Evolutionary conservation across 2,113 vertebrate genomes (phyloP), one percentile per base, ranked within the genome.

Genomic region (Todiramphus chloris): DNA sequence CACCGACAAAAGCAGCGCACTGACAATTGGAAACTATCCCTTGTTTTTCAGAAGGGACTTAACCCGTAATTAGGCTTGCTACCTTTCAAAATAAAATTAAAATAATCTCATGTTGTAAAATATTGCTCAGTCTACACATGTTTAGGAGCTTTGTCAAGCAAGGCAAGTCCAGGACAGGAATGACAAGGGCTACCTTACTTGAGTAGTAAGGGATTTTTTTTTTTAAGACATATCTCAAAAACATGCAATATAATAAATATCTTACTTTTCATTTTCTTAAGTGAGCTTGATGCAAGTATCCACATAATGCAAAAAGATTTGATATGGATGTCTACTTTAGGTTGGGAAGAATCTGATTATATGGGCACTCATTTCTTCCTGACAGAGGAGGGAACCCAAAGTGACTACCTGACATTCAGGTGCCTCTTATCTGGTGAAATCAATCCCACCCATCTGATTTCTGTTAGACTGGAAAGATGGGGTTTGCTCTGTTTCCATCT

Each of bases 1-100:
- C 31, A 66, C 55, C n/a, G 70, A 55, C 44, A 91, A 91, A 95
- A 93, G 41, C 41, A 75, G 56, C 1, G 6, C 39, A 46, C 25
- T 89, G 46, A 43, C 58, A 86, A 31, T 19, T 89, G 83, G 66
- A 60, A 48, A 59, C 59, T 73, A 2, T 50, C 33, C 53, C 44
- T 48, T 81, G 41, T 81, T 90, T 95, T 73, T 91, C 58, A 58
- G 46, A 93, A 89, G 58, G 56, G 56, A 56, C 35, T 37, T 92
- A 76, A 91, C 4, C 3, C 82, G 74, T 35, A 92, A 94, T 89
- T 93, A 82, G 58, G 30, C 35, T 87, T 91, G 17, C 68, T 89
- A 24, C 56, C 27, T 89, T 94, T 82, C 56, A 94, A 84, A 95
- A 59, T 83, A 77, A 86, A 87, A 82, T 82, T 30, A 19, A 70